phyloP scores from a whole-genome alignment of 2,888 invertebrate species.

The Elgonia sp. region DNA sequence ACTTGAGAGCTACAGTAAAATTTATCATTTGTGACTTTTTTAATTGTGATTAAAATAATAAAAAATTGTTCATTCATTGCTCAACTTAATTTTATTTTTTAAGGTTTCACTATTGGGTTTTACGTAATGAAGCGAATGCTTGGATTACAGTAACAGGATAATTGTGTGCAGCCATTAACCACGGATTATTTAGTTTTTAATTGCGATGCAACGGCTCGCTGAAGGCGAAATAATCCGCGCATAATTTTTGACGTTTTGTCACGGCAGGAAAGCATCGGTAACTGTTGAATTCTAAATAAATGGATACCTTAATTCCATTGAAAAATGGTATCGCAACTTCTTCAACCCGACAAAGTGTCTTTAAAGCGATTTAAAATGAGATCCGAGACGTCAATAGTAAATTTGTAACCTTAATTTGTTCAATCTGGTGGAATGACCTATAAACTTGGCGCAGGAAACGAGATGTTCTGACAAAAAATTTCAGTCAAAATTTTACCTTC shows the following conservation, averaged over 20 bases:
- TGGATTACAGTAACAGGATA: constrained; percentile 22
- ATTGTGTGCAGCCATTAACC: constrained; percentile 12
- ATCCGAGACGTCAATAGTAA: constrained; percentile 33
- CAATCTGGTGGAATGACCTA: constrained; percentile 48
- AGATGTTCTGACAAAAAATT: constrained; percentile 10
- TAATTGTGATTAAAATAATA: too few relatives aligned
- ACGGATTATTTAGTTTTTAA: constrained; percentile 44
- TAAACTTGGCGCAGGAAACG: constrained; percentile 12
- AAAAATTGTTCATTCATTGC: too few relatives aligned
- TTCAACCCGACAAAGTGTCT: constrained; percentile 19
- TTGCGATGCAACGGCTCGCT: background rate
- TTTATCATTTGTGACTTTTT: too few relatives aligned
- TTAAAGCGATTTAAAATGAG: constrained; percentile 20
- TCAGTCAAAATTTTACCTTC: background rate
- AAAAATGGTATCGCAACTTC: constrained; percentile 34
- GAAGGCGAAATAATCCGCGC: too few relatives aligned
- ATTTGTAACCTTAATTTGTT: constrained; percentile 57
- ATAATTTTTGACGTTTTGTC: background rate
- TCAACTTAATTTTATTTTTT: too few relatives aligned
- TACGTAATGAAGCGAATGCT: background rate
- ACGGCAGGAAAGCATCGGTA: background rate
- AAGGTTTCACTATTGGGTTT: background rate
- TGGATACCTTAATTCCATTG: constrained; percentile 11
- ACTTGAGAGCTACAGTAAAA: too few relatives aligned
- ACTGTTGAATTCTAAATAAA: constrained; percentile 19